phyloP scores from a whole-genome alignment of 2,888 invertebrate species.

The Lymantria dispar region DNA sequence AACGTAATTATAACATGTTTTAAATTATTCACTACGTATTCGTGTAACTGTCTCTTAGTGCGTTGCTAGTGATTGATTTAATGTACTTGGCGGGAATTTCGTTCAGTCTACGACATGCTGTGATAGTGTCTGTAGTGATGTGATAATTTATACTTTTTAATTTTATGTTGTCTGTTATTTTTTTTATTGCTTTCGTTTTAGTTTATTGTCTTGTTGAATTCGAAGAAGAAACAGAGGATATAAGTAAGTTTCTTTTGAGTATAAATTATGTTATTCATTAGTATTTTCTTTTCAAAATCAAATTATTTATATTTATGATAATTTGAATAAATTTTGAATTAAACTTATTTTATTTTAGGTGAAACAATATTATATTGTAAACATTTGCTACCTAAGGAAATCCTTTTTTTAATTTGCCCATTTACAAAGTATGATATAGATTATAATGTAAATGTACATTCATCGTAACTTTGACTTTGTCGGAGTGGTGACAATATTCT shows the following conservation, averaged over 20 bases:
- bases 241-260: slow-evolving; percentile 42
- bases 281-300: neutral
- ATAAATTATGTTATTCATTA: neutral
- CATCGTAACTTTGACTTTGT: slow-evolving; percentile 3
- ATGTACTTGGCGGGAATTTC: slow-evolving; percentile 63
- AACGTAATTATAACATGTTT: neutral
- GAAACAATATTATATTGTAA: neutral
- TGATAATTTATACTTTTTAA: slow-evolving; percentile 38
- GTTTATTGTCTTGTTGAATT: slow-evolving; percentile 52
- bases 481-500: slow-evolving; percentile 6
- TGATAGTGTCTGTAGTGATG: slow-evolving; percentile 62
- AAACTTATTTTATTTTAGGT: neutral
- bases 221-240: slow-evolving; percentile 27
- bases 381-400: neutral
- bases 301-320: neutral
- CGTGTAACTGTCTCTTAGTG: slow-evolving; percentile 12
- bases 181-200: slow-evolving; percentile 48
- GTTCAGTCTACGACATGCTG: slow-evolving; percentile 37
- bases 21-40: slow-evolving; percentile 14
- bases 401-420: neutral
- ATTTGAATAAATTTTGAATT: neutral
- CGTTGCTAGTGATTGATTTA: slow-evolving; percentile 41
- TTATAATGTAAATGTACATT: slow-evolving; percentile 8
- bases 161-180: slow-evolving; percentile 64
- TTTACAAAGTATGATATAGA: neutral